A percentile compares a stretch with the other conserved stretches of the same genome.
These are phyloP conservation scores for Hirtodrosophila histrioides DNA, from an alignment of 2,888 invertebrate genomes.

Conservation along the genomic window DNA sequence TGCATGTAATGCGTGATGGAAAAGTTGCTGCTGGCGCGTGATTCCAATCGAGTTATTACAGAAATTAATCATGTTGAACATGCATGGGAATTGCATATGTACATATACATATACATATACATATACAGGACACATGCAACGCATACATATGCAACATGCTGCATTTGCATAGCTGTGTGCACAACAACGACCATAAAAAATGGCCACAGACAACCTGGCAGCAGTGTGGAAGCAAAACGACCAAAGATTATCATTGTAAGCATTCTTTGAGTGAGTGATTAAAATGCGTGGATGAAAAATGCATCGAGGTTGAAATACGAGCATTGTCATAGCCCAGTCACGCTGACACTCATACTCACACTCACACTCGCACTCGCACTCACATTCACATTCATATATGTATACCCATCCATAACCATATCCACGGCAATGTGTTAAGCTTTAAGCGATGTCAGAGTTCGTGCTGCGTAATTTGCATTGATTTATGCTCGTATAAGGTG, in stretches of 20 bases:
- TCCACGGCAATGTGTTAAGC: constrained; percentile 63
- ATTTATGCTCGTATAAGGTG: constrained; percentile 56
- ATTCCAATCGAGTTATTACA: constrained; percentile 81
- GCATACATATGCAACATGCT: constrained; percentile 34
- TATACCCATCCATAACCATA: neutral
- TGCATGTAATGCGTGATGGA: constrained; percentile 73
- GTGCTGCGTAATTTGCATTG: constrained; percentile 73
- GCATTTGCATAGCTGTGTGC: constrained; percentile 33
- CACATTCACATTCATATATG: neutral
- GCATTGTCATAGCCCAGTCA: constrained; percentile 41
- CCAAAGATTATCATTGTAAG: constrained; percentile 76
- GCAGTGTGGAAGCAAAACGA: constrained; percentile 32
- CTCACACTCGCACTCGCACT: neutral
- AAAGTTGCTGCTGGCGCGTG: constrained; percentile 81
- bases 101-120: constrained; percentile 19
- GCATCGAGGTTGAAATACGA: constrained; percentile 33
- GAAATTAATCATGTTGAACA: constrained; percentile 80
- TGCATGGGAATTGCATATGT: constrained; percentile 76
- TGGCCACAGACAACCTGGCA: constrained; percentile 52
- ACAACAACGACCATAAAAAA: constrained; percentile 43
- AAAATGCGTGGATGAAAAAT: constrained; percentile 66
- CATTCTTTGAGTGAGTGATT: constrained; percentile 77
- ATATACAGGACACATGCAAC: neutral
- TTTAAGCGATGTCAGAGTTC: constrained; percentile 60
- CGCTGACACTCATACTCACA: constrained; percentile 1